phyloP scores from a whole-genome alignment of 2,113 vertebrate species.

The Psittacula cyanocephala region DNA sequence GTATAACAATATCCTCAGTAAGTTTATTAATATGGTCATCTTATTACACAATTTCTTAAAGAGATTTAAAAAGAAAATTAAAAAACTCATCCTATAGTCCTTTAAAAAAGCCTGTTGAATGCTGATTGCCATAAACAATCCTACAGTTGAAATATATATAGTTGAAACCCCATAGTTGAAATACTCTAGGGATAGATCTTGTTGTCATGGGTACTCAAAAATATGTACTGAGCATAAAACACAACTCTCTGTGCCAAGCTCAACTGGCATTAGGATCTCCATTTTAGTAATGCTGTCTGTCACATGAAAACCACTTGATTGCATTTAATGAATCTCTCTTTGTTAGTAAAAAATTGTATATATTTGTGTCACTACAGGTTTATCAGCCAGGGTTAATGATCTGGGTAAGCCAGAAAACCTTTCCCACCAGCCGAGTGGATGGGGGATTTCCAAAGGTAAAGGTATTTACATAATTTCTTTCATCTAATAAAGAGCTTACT shows the following conservation, averaged over 20 bases:
- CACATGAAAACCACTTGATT: background rate
- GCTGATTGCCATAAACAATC: background rate
- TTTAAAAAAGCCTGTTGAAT: background rate
- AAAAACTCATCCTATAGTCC: background rate
- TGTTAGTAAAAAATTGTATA: constrained; percentile 27
- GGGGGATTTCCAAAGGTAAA: constrained; percentile 78
- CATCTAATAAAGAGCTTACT: background rate
- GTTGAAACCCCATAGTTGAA: background rate
- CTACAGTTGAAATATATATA: background rate
- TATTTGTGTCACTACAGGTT: constrained; percentile 70
- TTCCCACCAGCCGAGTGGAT: constrained; percentile 68
- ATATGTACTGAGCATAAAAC: background rate
- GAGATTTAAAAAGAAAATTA: background rate
- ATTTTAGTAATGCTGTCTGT: background rate
- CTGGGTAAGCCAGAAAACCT: constrained; percentile 67
- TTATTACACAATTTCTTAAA: background rate
- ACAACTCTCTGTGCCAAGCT: background rate
- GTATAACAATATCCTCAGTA: background rate
- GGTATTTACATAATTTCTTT: background rate
- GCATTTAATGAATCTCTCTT: background rate
- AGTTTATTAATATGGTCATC: background rate
- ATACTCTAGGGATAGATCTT: background rate
- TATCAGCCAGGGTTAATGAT: constrained; percentile 52
- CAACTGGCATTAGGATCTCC: background rate
- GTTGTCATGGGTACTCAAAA: background rate